Percentiles rank a stretch among this genome's conserved stretches.
These are phyloP conservation scores for Agonum fuliginosum DNA, from an alignment of 2,888 invertebrate species.

Conservation along the genomic window DNA sequence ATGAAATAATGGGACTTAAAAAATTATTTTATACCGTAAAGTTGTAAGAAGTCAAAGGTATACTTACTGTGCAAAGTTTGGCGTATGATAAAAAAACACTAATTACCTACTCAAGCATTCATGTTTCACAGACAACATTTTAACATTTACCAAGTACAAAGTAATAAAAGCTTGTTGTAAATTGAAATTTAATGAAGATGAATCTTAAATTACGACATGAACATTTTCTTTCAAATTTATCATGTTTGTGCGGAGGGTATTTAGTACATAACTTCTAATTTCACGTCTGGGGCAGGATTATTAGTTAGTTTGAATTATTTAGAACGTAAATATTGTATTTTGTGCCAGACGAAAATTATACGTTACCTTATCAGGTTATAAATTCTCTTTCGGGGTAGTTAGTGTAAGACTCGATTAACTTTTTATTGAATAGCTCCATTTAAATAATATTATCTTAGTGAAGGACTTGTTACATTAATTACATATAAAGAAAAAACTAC, in stretches of 20 bases:
- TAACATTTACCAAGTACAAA: slow-evolving; percentile 12
- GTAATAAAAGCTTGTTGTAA: slow-evolving; percentile 46
- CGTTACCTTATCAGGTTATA: background rate
- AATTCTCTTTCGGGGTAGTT: background rate
- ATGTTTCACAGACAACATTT: slow-evolving; percentile 40
- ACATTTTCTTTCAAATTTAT: slow-evolving; percentile 50
- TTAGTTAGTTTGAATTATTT: slow-evolving; percentile 27
- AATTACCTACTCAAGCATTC: slow-evolving; percentile 40
- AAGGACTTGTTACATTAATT: too few relatives aligned
- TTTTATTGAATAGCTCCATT: too few relatives aligned
- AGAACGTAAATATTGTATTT: slow-evolving; percentile 32
- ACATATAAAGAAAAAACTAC: too few relatives aligned
- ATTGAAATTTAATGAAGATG: slow-evolving; percentile 53
- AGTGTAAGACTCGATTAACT: background rate
- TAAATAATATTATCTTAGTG: too few relatives aligned
- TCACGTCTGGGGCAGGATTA: slow-evolving; percentile 27
- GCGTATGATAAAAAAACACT: slow-evolving; percentile 16
- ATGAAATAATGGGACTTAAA: background rate
- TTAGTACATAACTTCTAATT: slow-evolving; percentile 39
- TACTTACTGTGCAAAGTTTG: background rate
- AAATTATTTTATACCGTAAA: slow-evolving; percentile 21
- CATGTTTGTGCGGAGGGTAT: slow-evolving; percentile 24
- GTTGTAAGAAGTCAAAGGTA: slow-evolving; percentile 11
- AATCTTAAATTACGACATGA: slow-evolving; percentile 33
- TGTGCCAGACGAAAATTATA: slow-evolving; percentile 10